Evolutionary conservation across 2,888 invertebrate species (phyloP), one percentile per base, ranked within the genome.

Genomic region (Agonum fuliginosum): DNA sequence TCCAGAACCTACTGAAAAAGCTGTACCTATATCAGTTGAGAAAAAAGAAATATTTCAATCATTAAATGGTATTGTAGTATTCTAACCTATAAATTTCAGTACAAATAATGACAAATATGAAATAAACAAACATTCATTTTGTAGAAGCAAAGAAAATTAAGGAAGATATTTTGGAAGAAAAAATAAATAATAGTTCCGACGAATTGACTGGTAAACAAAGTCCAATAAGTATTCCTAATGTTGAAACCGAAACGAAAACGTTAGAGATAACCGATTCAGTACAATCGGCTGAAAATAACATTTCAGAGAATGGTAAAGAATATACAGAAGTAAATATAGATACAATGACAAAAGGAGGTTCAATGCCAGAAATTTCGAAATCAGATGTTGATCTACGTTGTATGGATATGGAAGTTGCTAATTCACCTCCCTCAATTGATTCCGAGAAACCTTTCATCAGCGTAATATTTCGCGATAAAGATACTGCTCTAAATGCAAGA

Each of bases 371-470:
- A 37, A 12, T 19, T 22, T n/a, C 71, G 30, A 73, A 73, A 51
- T n/a, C 67, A 19, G 67, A 65, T 67, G 74, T 27, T 24, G 67
- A 75, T 67, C 51, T 75, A 30, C 46, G 67, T 14, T 75, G 34
- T 48, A 48, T 67, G 19, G 75, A 75, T 20, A 75, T 75, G 75
- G 75, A 75, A 22, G 75, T 75, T 30, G 75, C 19, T 1, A 67
- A 62, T 67, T 72, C 54, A 6, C 41, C 72, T 4, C 67, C 65
- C 2, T 12, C 65, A n/a, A n/a, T n/a, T n/a, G n/a, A n/a, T n/a
- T 22, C 48, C 30, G 67, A 77, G 17, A 77, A 77, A 58, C 77
- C 70, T 10, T 70, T 77, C 41, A 30, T 77, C n/a, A 77, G 51
- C 43, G 12, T 77, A 22, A 58, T 43, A 37, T 77, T 77, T 24